phyloP scores from a whole-genome alignment of 2,797 vertebrate genomes.

The Okamejei kenojei region DNA sequence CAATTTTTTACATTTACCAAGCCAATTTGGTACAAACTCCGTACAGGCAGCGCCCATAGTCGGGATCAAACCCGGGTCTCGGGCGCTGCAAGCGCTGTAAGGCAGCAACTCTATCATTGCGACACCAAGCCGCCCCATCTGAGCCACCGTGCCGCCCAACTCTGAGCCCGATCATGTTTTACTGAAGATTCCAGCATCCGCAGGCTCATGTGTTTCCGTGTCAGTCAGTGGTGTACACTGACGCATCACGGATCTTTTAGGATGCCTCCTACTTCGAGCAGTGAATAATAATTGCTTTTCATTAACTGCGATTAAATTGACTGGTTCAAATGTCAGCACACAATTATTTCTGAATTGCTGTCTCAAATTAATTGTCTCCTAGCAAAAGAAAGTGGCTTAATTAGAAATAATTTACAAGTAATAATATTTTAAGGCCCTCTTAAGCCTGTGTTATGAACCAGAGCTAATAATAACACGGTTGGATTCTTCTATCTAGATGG shows the following conservation, averaged over 20 bases:
- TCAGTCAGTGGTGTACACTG: neutral
- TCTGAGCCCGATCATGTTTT: too few species aligned
- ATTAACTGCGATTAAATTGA: neutral
- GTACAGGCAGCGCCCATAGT: too few species aligned
- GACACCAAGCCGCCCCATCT: too few species aligned
- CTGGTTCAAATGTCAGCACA: neutral
- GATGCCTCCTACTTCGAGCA: neutral
- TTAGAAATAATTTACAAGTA: neutral
- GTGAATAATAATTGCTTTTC: neutral
- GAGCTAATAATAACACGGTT: neutral
- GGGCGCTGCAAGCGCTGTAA: too few species aligned
- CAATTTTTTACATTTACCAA: too few species aligned
- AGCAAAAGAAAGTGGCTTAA: neutral
- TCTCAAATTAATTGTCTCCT: constrained; percentile 20
- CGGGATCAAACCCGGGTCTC: too few species aligned
- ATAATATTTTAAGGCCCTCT: neutral
- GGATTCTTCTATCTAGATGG: neutral
- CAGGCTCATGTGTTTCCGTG: neutral
- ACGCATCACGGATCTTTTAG: neutral
- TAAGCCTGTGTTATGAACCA: neutral
- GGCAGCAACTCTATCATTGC: too few species aligned
- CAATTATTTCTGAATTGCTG: neutral
- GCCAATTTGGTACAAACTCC: too few species aligned
- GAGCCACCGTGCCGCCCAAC: too few species aligned
- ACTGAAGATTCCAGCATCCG: too few species aligned